Conservation (phyloP, 2,797 vertebrate genomes). For the Notoglanidium macrostoma region DNA sequence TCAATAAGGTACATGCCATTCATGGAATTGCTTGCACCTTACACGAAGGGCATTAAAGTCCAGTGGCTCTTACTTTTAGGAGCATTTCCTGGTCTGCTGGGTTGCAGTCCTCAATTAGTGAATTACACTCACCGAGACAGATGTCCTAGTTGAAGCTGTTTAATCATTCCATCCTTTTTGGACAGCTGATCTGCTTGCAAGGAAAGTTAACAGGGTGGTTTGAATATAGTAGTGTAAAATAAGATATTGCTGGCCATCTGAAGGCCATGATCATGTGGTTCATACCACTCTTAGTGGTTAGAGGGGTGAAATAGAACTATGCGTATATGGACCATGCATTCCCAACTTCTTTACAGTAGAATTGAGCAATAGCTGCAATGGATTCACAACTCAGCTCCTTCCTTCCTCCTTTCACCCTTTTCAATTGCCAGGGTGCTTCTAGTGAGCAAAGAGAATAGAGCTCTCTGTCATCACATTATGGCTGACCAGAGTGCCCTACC, state of each 20-base stretch:
- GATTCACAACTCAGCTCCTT: conserved; percentile 19
- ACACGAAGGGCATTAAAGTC: background rate
- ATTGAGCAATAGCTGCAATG: conserved; percentile 21
- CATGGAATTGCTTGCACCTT: background rate
- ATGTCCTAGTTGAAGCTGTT: background rate
- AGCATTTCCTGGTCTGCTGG: background rate
- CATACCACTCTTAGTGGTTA: background rate
- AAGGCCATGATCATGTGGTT: background rate
- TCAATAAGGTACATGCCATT: background rate
- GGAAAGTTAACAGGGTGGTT: background rate
- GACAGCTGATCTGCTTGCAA: background rate
- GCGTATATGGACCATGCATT: background rate
- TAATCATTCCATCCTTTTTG: background rate
- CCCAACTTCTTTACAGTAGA: background rate
- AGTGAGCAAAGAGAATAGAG: conserved; percentile 63
- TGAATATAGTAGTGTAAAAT: background rate
- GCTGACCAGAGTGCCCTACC: conserved; percentile 64
- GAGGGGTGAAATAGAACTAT: background rate
- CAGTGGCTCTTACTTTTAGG: background rate
- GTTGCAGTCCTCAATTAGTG: background rate
- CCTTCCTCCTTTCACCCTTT: background rate
- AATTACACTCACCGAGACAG: background rate
- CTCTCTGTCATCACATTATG: conserved; percentile 70
- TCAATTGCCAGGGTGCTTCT: conserved; percentile 23
- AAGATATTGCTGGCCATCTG: background rate